Percentiles rank a stretch among this genome's conserved stretches.
phyloP scores from a whole-genome alignment of 2,888 invertebrate species.

The Cabera pusaria region DNA sequence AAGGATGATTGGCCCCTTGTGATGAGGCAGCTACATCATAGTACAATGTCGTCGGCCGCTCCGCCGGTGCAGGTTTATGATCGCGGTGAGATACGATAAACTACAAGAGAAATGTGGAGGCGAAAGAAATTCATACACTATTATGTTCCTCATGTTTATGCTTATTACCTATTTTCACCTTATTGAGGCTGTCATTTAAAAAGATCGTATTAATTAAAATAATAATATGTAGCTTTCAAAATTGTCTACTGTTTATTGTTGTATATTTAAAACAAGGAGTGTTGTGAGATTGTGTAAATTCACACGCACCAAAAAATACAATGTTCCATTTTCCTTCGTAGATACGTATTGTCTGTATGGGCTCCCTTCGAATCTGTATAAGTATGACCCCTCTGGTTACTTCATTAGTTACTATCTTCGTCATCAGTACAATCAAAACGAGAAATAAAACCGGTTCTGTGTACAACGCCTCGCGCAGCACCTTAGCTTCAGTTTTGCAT shows the following conservation, averaged over 20 bases:
- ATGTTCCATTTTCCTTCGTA: conserved; percentile 15
- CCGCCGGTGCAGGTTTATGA: conserved; percentile 69
- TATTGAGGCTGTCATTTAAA: conserved; percentile 61
- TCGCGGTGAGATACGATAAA: conserved; percentile 78
- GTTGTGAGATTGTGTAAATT: conserved; percentile 33
- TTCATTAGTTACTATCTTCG: conserved; percentile 51
- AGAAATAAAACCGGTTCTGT: conserved; percentile 57
- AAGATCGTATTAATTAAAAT: conserved; percentile 60
- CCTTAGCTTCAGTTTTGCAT: conserved; percentile 26
- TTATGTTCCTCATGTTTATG: conserved; percentile 74
- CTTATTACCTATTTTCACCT: conserved; percentile 79
- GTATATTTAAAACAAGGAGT: conserved; percentile 30
- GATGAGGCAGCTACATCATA: conserved; percentile 81
- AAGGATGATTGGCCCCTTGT: conserved; percentile 82
- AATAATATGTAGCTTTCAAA: conserved; percentile 48
- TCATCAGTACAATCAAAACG: conserved; percentile 57
- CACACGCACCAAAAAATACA: conserved; percentile 31
- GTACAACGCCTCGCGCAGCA: conserved; percentile 44
- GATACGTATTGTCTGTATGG: conserved; percentile 31
- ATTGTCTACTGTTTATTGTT: conserved; percentile 43
- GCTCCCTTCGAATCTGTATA: conserved; percentile 29
- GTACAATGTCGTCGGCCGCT: conserved; percentile 77
- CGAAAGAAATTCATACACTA: conserved; percentile 76
- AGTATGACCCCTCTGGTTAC: conserved; percentile 41
- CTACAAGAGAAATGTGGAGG: conserved; percentile 71